Conservation (phyloP, 1,140 invertebrate species). For the Mactra quadrangularis region DNA sequence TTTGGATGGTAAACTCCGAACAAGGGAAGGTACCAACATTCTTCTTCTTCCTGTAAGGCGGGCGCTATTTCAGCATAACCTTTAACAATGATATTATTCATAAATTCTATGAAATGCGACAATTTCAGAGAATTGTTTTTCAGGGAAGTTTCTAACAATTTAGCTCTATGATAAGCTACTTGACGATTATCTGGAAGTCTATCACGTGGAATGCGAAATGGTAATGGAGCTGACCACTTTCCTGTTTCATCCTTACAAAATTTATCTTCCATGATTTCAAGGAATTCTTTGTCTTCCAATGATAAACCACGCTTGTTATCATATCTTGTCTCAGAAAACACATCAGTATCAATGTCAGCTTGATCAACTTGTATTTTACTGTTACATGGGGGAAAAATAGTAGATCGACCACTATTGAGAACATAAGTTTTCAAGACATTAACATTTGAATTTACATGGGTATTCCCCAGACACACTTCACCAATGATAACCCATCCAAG, state of each 20-base stretch:
- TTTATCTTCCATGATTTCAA: constrained; percentile 13
- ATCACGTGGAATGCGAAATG: not conserved
- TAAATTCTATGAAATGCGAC: constrained; percentile 20
- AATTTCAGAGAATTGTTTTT: constrained; percentile 12
- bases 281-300: constrained; percentile 40
- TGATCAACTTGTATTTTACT: not conserved
- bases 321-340: constrained; percentile 41
- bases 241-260: constrained; percentile 9
- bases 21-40: constrained; percentile 46
- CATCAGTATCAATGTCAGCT: not conserved
- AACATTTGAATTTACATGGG: constrained; percentile 19
- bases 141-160: constrained; percentile 16
- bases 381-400: constrained; percentile 41
- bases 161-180: not conserved
- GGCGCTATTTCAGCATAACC: constrained; percentile 19
- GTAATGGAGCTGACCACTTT: constrained; percentile 32
- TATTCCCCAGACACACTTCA: constrained; percentile 32
- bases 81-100: constrained; percentile 25
- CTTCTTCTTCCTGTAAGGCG: no score
- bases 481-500: constrained; percentile 63
- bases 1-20: constrained; percentile 65
- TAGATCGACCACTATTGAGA: constrained; percentile 13
- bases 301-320: constrained; percentile 37
- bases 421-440: constrained; percentile 45
- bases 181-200: constrained; percentile 24